A percentile compares a stretch with the other conserved stretches of the same genome.
Evolutionary conservation across 2,113 vertebrate species (phyloP).

Genomic region (Larimichthys crocea): DNA sequence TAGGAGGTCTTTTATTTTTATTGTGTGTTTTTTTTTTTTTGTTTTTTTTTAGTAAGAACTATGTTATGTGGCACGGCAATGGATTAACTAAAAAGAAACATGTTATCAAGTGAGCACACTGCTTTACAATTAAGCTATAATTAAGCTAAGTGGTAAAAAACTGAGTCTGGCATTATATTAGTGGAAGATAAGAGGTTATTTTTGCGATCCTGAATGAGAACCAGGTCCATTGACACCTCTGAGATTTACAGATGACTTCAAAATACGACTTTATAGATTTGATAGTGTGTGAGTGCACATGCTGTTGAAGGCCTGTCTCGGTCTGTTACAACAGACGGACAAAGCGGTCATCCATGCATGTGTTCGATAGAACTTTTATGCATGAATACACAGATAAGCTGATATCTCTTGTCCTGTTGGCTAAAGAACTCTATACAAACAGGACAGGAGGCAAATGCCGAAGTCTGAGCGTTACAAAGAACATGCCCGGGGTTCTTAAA

Average conservation of each 20-base stretch:
- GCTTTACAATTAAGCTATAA: too few species aligned
- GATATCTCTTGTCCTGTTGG: conserved; percentile 4
- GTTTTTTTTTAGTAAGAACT: too few species aligned
- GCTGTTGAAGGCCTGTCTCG: background rate
- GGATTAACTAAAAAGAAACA: background rate
- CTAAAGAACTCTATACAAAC: conserved; percentile 15
- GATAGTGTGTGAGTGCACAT: background rate
- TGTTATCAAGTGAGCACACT: too few species aligned
- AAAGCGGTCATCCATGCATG: conserved; percentile 40
- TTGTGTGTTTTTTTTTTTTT: too few species aligned
- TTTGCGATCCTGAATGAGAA: background rate
- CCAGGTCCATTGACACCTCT: too few species aligned
- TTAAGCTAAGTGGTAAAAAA: too few species aligned
- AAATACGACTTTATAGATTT: background rate
- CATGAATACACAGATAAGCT: conserved; percentile 52
- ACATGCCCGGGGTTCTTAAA: background rate
- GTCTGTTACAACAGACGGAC: background rate
- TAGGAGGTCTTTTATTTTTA: too few species aligned
- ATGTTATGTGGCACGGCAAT: too few species aligned
- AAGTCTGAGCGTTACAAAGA: background rate
- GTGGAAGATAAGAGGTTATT: background rate
- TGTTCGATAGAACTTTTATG: conserved; percentile 15
- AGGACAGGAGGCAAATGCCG: background rate
- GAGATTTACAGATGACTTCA: background rate
- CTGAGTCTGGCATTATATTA: background rate